Conservation (phyloP, 2,113 vertebrate genomes). For the Mus pahari region DNA sequence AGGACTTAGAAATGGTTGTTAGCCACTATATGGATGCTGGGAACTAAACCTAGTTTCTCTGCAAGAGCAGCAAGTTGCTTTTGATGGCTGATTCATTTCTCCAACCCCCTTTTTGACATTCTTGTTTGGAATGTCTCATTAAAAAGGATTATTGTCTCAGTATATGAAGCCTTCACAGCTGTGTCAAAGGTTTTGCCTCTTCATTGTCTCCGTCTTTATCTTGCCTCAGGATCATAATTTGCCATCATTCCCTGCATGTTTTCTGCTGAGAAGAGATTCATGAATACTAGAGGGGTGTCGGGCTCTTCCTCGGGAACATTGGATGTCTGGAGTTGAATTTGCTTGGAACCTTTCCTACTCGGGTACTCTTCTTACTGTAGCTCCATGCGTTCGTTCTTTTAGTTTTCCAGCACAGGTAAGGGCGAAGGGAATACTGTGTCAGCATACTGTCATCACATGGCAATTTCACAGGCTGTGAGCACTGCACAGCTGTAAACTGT, state of each 20-base stretch:
- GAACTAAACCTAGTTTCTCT: background rate
- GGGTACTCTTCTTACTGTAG: background rate
- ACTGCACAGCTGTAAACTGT: background rate
- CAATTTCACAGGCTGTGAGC: slow-evolving; percentile 33
- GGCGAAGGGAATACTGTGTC: background rate
- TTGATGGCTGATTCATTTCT: background rate
- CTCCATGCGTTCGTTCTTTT: background rate
- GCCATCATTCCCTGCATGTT: background rate
- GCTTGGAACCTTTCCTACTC: background rate
- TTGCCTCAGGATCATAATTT: background rate
- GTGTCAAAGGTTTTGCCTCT: too few relatives aligned
- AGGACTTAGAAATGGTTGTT: background rate
- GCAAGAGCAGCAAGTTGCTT: background rate
- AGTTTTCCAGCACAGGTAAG: background rate
- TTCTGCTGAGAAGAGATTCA: background rate
- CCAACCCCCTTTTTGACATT: background rate
- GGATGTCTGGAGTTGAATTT: background rate
- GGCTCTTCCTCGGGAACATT: background rate
- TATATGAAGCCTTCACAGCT: background rate
- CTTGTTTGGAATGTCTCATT: background rate
- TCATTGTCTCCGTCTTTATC: too few relatives aligned
- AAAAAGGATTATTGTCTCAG: background rate
- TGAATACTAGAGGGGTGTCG: background rate
- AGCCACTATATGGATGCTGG: background rate
- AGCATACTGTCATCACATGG: slow-evolving; percentile 62